These are phyloP conservation scores for Masticophis lateralis DNA, from an alignment of 2,797 vertebrate genomes.

Conservation along the genomic window DNA sequence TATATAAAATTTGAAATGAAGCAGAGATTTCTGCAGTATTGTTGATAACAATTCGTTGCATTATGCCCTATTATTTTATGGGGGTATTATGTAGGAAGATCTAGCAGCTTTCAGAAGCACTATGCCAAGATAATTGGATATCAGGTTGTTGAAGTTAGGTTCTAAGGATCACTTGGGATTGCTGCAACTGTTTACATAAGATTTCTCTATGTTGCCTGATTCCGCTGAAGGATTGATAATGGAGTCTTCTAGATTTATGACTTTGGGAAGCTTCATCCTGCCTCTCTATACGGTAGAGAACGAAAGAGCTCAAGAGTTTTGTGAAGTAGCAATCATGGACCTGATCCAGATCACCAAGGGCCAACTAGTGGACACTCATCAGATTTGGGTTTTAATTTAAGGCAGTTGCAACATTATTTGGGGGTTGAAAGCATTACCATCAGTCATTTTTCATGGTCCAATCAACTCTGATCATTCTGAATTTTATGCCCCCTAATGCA, in stretches of 20 bases:
- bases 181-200: not conserved
- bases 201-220: not conserved
- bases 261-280: not conserved
- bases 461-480: not conserved
- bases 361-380: not conserved
- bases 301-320: not conserved
- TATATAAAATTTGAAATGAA: constrained; percentile 35
- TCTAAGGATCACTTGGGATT: not conserved
- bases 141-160: not conserved
- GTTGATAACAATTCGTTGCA: constrained; percentile 15
- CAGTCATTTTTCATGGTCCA: not conserved
- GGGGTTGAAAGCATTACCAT: not conserved
- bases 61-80: not conserved
- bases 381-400: not conserved
- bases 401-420: not conserved
- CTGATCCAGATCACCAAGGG: not conserved
- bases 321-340: not conserved
- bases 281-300: not conserved
- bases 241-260: not conserved
- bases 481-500: too few relatives aligned
- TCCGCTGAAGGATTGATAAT: not conserved
- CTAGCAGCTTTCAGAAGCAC: not conserved
- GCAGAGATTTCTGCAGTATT: constrained; percentile 8
- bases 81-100: not conserved
- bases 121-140: not conserved